Evolutionary conservation across 2,797 vertebrate species (phyloP), one percentile per base, ranked within the genome.

Genomic region (Prionace glauca): DNA sequence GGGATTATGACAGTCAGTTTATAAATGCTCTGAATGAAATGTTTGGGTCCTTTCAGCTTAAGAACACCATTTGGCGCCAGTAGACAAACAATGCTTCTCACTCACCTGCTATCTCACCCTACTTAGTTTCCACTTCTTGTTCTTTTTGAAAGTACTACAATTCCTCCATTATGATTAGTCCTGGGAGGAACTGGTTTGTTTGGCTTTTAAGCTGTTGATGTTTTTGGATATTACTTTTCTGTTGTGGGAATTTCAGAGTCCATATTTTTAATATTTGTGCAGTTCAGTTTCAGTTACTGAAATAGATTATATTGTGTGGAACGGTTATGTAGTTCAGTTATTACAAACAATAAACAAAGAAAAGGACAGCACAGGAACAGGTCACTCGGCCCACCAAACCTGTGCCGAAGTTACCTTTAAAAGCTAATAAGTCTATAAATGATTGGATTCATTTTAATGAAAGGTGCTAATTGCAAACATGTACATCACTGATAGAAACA

Each of bases 41-140:
- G 97, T 97, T 97, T 97, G 97, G 97, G 97, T 96, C 95, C 60
- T 0, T 96, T 97, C 97, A 97, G 97, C 97, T 97, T 97, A 97
- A 97, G 97, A 98, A 97, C 97, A 97, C 95, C 96, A 96, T 96
- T 97, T 97, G 98, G 98, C 96, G 96, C 97, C 98, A 97, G 97
- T 97, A 97, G 97, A 97, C 97, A 98, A 98, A 98, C 97, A 98
- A 96, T 96, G 96, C 96, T 56, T 96, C 97, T 97, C 97, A 95
- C 96, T 97, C 96, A 96, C 96, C 97, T 97, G 96, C 97, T 97
- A 97, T 97, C 97, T 97, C 96, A 97, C 96, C 96, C 96, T 95
- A 96, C 96, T 97, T 97, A 97, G 97, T 96, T 97, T 97, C 98
- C 97, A 97, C 97, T 97, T 97, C 97, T 97, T 97, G 97, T 96